These are phyloP conservation scores for Eristalis arbustorum DNA, from an alignment of 2,888 invertebrate species.

Conservation along the genomic window DNA sequence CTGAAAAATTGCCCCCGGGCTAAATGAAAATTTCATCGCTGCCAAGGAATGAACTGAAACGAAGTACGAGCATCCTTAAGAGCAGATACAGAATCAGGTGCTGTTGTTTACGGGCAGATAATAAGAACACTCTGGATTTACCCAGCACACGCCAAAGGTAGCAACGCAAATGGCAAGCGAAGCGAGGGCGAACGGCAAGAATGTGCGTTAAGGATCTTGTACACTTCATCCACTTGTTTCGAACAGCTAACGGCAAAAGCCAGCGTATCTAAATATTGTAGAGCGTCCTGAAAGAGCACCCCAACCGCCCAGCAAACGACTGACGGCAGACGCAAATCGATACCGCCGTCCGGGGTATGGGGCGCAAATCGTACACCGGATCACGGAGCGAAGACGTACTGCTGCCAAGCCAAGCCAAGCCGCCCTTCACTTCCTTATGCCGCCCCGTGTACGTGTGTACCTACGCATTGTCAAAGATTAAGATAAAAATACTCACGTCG, in stretches of 20 bases:
- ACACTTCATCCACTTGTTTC: conserved; percentile 21
- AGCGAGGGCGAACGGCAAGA: background rate
- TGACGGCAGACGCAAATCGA: background rate
- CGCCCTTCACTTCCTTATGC: conserved; percentile 37
- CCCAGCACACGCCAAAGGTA: conserved; percentile 9
- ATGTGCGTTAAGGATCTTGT: conserved; percentile 37
- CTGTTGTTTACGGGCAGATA: conserved; percentile 63
- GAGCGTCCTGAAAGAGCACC: conserved; percentile 27
- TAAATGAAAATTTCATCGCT: conserved; percentile 60
- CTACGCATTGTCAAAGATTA: background rate
- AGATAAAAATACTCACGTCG: conserved; percentile 84
- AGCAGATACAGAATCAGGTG: conserved; percentile 60
- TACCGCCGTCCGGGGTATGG: background rate
- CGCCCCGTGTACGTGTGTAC: conserved; percentile 7
- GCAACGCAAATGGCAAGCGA: conserved; percentile 14
- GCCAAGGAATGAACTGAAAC: conserved; percentile 34
- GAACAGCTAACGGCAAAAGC: conserved; percentile 53
- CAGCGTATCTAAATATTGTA: conserved; percentile 50
- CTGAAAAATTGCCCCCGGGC: conserved; percentile 56
- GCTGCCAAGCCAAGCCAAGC: too few species aligned
- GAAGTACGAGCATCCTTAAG: conserved; percentile 3
- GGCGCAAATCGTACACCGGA: conserved; percentile 26
- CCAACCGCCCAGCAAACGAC: background rate
- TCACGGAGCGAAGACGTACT: conserved; percentile 1
- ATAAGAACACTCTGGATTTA: conserved; percentile 61